Conservation (phyloP, 92 coral and sea anemone genomes). For the Epizoanthus ramosus region DNA sequence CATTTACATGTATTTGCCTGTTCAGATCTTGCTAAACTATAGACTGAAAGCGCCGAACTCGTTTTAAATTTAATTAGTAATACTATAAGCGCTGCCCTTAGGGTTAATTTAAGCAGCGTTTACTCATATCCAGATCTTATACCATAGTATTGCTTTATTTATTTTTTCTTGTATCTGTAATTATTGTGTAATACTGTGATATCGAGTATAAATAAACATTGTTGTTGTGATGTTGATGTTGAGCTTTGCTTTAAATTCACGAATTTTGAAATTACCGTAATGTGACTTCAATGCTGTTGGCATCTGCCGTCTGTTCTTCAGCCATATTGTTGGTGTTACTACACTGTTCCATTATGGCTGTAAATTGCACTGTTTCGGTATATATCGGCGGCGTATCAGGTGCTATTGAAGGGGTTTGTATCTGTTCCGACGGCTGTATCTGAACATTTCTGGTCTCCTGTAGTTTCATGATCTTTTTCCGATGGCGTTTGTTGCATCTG, state of each 20-base stretch:
- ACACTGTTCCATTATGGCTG: not conserved
- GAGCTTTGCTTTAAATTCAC: not conserved
- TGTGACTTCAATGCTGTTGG: conserved; percentile 22
- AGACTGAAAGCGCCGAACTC: too few species aligned
- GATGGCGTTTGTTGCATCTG: conserved; percentile 38
- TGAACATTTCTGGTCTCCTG: not conserved
- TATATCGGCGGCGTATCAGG: conserved; percentile 7
- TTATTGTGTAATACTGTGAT: too few species aligned
- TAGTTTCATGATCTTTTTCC: conserved; percentile 16
- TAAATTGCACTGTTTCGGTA: not conserved
- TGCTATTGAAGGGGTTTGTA: not conserved
- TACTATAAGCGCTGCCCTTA: too few species aligned
- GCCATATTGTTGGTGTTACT: not conserved
- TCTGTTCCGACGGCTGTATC: not conserved
- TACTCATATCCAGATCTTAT: too few species aligned
- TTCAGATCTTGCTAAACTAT: too few species aligned
- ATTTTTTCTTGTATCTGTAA: too few species aligned
- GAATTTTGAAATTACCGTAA: conserved; percentile 22
- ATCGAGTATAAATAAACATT: too few species aligned
- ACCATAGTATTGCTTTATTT: too few species aligned
- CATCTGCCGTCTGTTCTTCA: conserved; percentile 4
- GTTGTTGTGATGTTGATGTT: too few species aligned
- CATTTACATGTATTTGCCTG: too few species aligned
- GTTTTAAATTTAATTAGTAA: too few species aligned
- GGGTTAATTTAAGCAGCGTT: too few species aligned